Conservation (phyloP, 2,797 vertebrate species). For the Phrynocephalus vlangalii region DNA sequence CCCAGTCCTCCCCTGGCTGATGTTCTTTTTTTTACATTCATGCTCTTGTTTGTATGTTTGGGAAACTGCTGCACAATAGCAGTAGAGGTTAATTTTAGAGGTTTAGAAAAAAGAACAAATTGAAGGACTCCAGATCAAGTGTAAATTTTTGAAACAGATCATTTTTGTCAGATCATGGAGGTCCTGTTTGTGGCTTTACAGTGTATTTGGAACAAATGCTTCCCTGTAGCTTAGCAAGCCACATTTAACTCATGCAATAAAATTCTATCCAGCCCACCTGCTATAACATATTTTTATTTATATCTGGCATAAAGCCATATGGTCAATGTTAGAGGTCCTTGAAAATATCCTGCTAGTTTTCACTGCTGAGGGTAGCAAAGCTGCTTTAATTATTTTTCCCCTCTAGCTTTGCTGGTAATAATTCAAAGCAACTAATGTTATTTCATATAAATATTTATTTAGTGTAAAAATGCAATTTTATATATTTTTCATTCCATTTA, state of each 20-base stretch:
- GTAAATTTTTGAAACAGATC: constrained; percentile 23
- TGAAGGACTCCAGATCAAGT: constrained; percentile 32
- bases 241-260: constrained; percentile 65
- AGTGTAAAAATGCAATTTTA: neutral
- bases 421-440: constrained; percentile 63
- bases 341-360: constrained; percentile 65
- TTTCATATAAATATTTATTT: constrained; percentile 52
- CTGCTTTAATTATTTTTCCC: constrained; percentile 60
- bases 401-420: constrained; percentile 64
- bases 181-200: constrained; percentile 58
- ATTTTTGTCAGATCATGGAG: constrained; percentile 43
- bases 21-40: neutral
- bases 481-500: constrained; percentile 30
- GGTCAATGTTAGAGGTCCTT: constrained; percentile 67
- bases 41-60: constrained; percentile 4
- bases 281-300: constrained; percentile 68
- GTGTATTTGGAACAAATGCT: constrained; percentile 62
- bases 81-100: constrained; percentile 17
- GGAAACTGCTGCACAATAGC: neutral
- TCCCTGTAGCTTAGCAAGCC: constrained; percentile 53
- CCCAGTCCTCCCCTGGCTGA: too few relatives aligned
- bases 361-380: constrained; percentile 68
- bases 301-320: constrained; percentile 62
- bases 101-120: neutral
- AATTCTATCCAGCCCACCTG: constrained; percentile 72